Conservation (phyloP, 2,888 invertebrate genomes). For the Blomia tropicalis region DNA sequence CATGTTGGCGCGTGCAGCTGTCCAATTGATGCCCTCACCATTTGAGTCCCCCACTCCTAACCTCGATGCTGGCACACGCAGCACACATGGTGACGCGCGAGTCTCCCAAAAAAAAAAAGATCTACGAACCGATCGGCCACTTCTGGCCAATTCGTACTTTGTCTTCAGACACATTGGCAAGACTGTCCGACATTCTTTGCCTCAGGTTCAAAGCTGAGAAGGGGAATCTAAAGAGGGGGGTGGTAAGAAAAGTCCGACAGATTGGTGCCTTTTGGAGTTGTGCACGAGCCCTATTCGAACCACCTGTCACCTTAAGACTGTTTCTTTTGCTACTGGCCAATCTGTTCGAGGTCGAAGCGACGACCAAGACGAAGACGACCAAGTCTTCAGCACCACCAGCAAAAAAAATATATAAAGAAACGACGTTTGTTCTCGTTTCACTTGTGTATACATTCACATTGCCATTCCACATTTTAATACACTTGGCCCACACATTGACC, state of each 20-base stretch:
- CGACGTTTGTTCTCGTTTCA: too few species aligned
- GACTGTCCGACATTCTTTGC: not conserved
- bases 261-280: not conserved
- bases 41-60: not conserved
- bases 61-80: conserved; percentile 1
- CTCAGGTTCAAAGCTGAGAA: not conserved
- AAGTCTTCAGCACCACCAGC: too few species aligned
- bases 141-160: too few species aligned
- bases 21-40: not conserved
- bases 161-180: not conserved
- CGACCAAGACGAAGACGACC: too few species aligned
- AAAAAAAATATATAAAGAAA: too few species aligned
- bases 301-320: conserved; percentile 15
- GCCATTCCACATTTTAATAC: too few species aligned
- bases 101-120: not conserved
- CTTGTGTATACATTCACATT: too few species aligned
- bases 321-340: too few species aligned
- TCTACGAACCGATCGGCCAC: not conserved
- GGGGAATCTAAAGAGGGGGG: too few species aligned
- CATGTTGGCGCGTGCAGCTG: conserved; percentile 12
- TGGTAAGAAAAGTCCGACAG: not conserved
- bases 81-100: conserved; percentile 11
- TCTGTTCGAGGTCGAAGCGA: too few species aligned
- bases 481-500: too few species aligned
- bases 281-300: conserved; percentile 6